A percentile compares a stretch with the other conserved stretches of the same genome.
Evolutionary conservation across 2,113 vertebrate species (phyloP).

Genomic region (Aphyosemion australe): DNA sequence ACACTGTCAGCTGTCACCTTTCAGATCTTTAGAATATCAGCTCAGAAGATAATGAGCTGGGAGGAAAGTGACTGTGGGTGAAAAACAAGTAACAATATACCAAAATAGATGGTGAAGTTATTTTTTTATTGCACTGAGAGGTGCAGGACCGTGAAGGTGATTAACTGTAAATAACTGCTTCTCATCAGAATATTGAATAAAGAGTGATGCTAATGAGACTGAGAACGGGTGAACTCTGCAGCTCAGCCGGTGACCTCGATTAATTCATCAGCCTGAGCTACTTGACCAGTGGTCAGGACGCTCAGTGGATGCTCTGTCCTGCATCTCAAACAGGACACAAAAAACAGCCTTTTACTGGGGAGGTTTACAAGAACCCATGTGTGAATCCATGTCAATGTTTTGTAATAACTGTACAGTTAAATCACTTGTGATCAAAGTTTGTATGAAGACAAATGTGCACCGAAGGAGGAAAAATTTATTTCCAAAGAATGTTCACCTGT

Average conservation of each 20-base stretch:
- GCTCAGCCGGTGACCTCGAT: slow-evolving; percentile 73
- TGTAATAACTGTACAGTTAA: neutral
- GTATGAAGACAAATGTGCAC: neutral
- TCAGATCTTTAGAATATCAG: slow-evolving; percentile 67
- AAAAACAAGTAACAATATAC: no score
- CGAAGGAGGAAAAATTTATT: no score
- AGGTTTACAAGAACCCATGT: neutral
- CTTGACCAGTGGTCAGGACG: slow-evolving; percentile 73
- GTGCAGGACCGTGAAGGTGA: slow-evolving; percentile 7
- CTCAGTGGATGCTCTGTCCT: slow-evolving; percentile 32
- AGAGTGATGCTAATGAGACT: slow-evolving; percentile 57
- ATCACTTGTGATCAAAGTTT: neutral
- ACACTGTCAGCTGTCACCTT: slow-evolving; percentile 83
- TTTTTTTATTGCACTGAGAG: neutral
- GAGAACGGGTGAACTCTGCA: slow-evolving; percentile 42
- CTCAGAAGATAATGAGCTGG: slow-evolving; percentile 26
- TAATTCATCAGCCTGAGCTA: slow-evolving; percentile 77
- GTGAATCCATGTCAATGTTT: no score
- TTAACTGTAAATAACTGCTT: slow-evolving; percentile 38
- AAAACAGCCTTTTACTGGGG: slow-evolving; percentile 22
- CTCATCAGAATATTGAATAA: slow-evolving; percentile 41
- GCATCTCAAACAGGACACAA: slow-evolving; percentile 24
- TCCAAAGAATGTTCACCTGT: no score
- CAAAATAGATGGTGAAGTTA: slow-evolving; percentile 4
- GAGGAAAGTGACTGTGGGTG: slow-evolving; percentile 5